Base-by-base conservation (phyloP, 2,888 invertebrate species). In the Eupithecia dodoneata region DNA sequence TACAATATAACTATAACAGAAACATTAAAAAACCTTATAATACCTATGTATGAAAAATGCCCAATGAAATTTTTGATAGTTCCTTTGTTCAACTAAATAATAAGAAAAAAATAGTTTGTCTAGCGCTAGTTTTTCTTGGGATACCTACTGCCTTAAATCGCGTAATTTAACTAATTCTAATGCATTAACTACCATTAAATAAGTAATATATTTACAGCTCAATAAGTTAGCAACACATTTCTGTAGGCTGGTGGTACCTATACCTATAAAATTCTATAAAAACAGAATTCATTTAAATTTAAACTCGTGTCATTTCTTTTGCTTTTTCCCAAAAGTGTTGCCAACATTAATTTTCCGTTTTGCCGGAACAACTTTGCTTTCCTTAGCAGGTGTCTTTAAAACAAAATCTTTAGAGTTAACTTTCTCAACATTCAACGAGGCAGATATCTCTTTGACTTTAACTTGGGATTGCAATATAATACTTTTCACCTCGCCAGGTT, bases 321-420 rank as follows among this genome's bases (percentile, higher is more conserved):
- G 63, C 18, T 30, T 63, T 63, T 63, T 63, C 4, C 63, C 63
- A 30, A 12, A 30, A 30, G 63, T 63, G 30, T 63, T 10, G 4
- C 30, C 63, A 63, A 12, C 63, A 63, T 63, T 30, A 63, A 63
- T 63, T 63, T 63, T 63, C 12, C 63, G 18, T 63, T 63, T 63
- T 12, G 12, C 10, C 63, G 63, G 63, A 4, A 10, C 4, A 63
- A 63, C 63, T 4, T 30, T 63, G 3, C 4, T n/a, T 10, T 63
- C 63, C 30, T 30, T 63, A 3, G 30, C 30, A 12, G 63, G 18
- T 3, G 63, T 30, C 30, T 63, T 30, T 63, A 63, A 5, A 18
- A 63, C 30, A 18, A 30, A 63, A 12, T 30, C 30, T 63, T 63
- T 63, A 63, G 63, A 30, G 30, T 63, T 63, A 0, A 63, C 63